Evolutionary conservation across 1,140 invertebrate species (phyloP).

Genomic region (Papilio dardanus): DNA sequence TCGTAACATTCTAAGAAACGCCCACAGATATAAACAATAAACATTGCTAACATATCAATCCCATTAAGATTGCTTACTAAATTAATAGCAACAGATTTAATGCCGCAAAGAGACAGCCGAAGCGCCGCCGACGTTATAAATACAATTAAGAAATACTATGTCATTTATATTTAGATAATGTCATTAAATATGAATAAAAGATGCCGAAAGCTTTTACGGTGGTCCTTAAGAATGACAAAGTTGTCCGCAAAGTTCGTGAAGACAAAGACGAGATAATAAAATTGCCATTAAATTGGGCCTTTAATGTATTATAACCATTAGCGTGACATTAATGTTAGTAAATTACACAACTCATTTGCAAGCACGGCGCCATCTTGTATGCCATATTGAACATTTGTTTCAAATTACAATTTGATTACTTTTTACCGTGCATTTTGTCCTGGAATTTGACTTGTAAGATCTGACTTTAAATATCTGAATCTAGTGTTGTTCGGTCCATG

Average conservation of each 20-base stretch:
- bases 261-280: conserved; percentile 45
- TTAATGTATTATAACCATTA: conserved; percentile 45
- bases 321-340: conserved; percentile 32
- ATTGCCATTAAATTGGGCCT: conserved; percentile 40
- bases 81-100: conserved; percentile 22
- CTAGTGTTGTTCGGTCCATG: no score
- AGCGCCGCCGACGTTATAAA: conserved; percentile 54
- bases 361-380: conserved; percentile 20
- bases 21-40: conserved; percentile 14
- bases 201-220: conserved; percentile 52
- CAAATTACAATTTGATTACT: conserved; percentile 32
- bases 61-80: conserved; percentile 23
- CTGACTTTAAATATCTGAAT: no score
- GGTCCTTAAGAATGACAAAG: conserved; percentile 45
- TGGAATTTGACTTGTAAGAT: not conserved
- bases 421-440: not conserved
- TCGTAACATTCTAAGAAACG: not conserved
- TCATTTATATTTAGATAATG: conserved; percentile 62
- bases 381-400: conserved; percentile 33
- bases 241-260: conserved; percentile 44
- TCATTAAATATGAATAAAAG: conserved; percentile 60
- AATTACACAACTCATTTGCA: conserved; percentile 33
- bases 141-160: conserved; percentile 44
- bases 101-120: conserved; percentile 39
- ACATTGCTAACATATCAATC: conserved; percentile 10